Conservation (phyloP, 2,797 vertebrate species). For the Myioborus miniatus region DNA sequence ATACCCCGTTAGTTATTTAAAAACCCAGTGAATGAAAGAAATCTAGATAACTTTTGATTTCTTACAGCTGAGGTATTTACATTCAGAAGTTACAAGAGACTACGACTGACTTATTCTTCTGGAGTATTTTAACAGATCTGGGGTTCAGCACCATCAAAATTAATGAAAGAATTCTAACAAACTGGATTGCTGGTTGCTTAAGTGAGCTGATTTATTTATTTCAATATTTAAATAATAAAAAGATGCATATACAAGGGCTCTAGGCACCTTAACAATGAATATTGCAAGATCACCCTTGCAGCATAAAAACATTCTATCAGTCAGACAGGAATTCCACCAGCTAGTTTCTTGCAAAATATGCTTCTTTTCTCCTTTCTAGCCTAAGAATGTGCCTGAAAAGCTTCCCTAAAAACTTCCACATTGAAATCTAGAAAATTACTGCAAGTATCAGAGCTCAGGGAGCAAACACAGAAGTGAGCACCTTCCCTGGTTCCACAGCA, state of each 20-base stretch:
- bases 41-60: constrained; percentile 31
- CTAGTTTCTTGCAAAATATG: background rate
- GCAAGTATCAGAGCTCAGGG: background rate
- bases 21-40: constrained; percentile 42
- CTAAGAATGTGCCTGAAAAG: background rate
- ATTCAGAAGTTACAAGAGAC: constrained; percentile 24
- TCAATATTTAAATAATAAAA: constrained; percentile 69
- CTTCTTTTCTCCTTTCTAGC: background rate
- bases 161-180: constrained; percentile 40
- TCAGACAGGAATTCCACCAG: background rate
- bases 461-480: background rate
- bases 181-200: constrained; percentile 30
- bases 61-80: constrained; percentile 46
- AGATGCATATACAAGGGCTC: constrained; percentile 45
- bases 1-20: constrained; percentile 59
- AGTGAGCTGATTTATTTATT: constrained; percentile 62
- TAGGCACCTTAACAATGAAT: constrained; percentile 51
- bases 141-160: constrained; percentile 47
- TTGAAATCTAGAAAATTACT: background rate
- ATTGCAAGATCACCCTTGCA: constrained; percentile 30
- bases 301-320: background rate
- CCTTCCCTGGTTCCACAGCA: background rate
- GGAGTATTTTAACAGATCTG: constrained; percentile 25
- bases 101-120: background rate
- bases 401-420: background rate